Percentiles rank a stretch among this genome's conserved stretches.
Evolutionary conservation across 2,113 vertebrate species (phyloP).

Genomic region (Hypocryptadius cinnamomeus): DNA sequence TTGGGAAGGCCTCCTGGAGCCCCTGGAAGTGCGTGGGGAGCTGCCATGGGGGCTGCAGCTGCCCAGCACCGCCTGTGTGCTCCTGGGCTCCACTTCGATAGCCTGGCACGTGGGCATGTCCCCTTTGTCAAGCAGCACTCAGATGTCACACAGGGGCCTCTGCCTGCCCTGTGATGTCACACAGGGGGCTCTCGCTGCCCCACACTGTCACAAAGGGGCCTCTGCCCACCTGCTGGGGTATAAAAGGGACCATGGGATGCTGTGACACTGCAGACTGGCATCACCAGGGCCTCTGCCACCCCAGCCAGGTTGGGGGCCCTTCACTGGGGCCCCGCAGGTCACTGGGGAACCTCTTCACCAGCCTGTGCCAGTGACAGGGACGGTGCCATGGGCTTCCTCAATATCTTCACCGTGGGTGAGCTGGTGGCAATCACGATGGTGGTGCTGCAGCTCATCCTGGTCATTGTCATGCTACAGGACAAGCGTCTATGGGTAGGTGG

Average conservation of each 20-base stretch:
- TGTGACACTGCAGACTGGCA: background rate
- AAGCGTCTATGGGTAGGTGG: background rate
- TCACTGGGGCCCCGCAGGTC: background rate
- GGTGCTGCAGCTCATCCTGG: background rate
- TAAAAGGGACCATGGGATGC: background rate
- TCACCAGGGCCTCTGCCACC: background rate
- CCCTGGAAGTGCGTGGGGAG: background rate
- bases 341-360: background rate
- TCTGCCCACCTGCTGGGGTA: background rate
- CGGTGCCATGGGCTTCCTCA: background rate
- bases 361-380: background rate
- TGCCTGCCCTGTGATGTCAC: background rate
- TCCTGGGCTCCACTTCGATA: rapidly evolving
- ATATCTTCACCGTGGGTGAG: background rate
- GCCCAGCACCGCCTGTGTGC: background rate
- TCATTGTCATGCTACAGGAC: background rate
- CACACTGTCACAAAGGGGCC: background rate
- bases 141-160: background rate
- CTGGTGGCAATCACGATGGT: background rate
- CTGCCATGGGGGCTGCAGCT: background rate
- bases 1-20: background rate
- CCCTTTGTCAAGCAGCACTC: background rate
- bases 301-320: background rate
- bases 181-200: background rate
- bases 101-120: background rate